Evolutionary conservation across 2,888 invertebrate genomes (phyloP).

Genomic region (Andricus quercusramuli): DNA sequence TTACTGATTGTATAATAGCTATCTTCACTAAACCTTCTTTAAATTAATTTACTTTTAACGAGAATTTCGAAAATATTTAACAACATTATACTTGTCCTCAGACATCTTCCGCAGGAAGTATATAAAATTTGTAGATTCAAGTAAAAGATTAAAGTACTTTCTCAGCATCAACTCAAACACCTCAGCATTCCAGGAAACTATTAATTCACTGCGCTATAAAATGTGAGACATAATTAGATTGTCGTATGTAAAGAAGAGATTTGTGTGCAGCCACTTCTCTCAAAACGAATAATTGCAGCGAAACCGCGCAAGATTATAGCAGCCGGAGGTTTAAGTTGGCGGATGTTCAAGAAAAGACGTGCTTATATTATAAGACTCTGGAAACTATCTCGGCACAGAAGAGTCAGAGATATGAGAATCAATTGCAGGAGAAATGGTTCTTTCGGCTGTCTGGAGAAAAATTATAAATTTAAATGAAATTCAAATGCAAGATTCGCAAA

Average conservation of each 20-base stretch:
- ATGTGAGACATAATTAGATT: slow-evolving; percentile 22
- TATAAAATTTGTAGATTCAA: neutral
- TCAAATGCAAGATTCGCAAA: slow-evolving; percentile 13
- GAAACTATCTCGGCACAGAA: neutral
- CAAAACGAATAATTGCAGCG: slow-evolving; percentile 32
- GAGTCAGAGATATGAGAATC: slow-evolving; percentile 9
- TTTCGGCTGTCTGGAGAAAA: slow-evolving; percentile 1
- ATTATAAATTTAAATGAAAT: slow-evolving; percentile 35
- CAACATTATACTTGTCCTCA: neutral
- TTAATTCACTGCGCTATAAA: slow-evolving; percentile 18
- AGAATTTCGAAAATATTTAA: neutral
- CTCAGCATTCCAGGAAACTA: slow-evolving; percentile 10
- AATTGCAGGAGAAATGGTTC: neutral
- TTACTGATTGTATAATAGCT: neutral
- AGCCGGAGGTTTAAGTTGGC: slow-evolving; percentile 31
- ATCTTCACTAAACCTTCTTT: neutral
- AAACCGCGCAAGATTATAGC: slow-evolving; percentile 22
- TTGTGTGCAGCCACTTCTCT: slow-evolving; percentile 11
- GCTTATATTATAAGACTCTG: slow-evolving; percentile 20
- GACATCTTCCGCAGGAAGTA: neutral
- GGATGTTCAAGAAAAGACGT: slow-evolving; percentile 25
- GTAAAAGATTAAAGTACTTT: slow-evolving; percentile 5
- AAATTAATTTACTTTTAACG: neutral
- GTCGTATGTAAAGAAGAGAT: slow-evolving; percentile 3
- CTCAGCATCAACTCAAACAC: neutral